Conservation (phyloP, 1,140 invertebrate genomes). For the Scaptodrosophila lebanonensis region DNA sequence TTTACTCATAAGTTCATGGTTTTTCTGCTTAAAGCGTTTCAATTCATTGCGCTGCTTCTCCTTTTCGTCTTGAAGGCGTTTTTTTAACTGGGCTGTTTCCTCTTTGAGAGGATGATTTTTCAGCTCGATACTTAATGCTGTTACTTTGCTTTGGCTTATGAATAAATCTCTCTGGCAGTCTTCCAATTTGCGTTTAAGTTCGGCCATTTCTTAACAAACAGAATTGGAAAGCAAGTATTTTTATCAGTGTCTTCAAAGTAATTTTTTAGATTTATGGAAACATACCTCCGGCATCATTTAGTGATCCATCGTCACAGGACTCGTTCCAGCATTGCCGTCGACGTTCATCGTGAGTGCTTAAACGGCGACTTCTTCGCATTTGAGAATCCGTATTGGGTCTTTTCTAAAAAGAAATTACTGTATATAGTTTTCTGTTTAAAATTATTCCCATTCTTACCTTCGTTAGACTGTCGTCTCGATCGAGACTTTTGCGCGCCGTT, state of each 20-base stretch:
- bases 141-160: constrained; percentile 49
- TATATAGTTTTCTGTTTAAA: not conserved
- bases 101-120: constrained; percentile 56
- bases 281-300: constrained; percentile 58
- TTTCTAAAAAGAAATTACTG: constrained; percentile 10
- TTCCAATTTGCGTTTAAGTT: constrained; percentile 37
- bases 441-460: constrained; percentile 16
- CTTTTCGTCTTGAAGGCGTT: constrained; percentile 49
- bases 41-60: constrained; percentile 39
- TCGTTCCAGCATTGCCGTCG: constrained; percentile 54
- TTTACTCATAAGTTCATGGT: constrained; percentile 35
- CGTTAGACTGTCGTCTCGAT: constrained; percentile 19
- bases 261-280: not conserved
- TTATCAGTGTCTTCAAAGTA: not conserved
- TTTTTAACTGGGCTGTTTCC: constrained; percentile 51
- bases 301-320: constrained; percentile 31
- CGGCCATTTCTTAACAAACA: constrained; percentile 23
- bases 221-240: not conserved
- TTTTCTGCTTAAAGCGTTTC: constrained; percentile 43
- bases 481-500: constrained; percentile 30
- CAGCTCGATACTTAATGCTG: constrained; percentile 48
- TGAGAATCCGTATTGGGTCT: constrained; percentile 41
- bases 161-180: constrained; percentile 46
- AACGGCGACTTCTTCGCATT: constrained; percentile 31
- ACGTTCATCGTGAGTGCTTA: constrained; percentile 47